phyloP scores from a whole-genome alignment of 2,888 invertebrate genomes.

The Hetaerina titia region DNA sequence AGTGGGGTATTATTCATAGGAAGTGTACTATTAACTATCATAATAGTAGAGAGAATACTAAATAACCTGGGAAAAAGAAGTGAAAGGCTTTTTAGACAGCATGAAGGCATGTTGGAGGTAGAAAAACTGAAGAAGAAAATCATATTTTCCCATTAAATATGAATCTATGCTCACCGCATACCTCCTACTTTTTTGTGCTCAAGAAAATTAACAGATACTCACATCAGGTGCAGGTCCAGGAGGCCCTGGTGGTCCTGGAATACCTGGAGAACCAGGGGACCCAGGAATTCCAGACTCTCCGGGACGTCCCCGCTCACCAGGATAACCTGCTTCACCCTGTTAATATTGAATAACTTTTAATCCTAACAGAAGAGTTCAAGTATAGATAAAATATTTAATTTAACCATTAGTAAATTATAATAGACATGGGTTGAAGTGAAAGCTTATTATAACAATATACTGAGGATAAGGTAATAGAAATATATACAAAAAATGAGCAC shows the following conservation, averaged over 20 bases:
- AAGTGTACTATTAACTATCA: too few species aligned
- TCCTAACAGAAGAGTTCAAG: background rate
- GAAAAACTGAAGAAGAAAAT: too few species aligned
- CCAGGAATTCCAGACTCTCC: constrained; percentile 83
- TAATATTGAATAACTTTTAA: constrained; percentile 21
- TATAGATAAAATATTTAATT: background rate
- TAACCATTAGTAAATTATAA: background rate
- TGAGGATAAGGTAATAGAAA: background rate
- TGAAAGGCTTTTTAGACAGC: too few species aligned
- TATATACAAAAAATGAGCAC: background rate
- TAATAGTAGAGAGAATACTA: too few species aligned
- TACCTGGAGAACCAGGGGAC: constrained; percentile 81
- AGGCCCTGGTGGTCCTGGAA: constrained; percentile 83
- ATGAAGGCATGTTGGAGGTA: too few species aligned
- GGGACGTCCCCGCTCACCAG: constrained; percentile 80
- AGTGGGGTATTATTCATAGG: too few species aligned
- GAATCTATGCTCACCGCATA: too few species aligned
- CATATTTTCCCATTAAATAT: too few species aligned
- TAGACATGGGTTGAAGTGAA: background rate
- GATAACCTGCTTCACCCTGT: constrained; percentile 79
- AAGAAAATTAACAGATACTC: constrained; percentile 72
- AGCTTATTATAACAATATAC: too few species aligned
- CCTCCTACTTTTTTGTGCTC: too few species aligned
- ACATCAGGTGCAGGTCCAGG: constrained; percentile 87
- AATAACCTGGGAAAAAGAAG: too few species aligned